Conservation (phyloP, 64 coral and sea anemone genomes). For the Actinia equina region DNA sequence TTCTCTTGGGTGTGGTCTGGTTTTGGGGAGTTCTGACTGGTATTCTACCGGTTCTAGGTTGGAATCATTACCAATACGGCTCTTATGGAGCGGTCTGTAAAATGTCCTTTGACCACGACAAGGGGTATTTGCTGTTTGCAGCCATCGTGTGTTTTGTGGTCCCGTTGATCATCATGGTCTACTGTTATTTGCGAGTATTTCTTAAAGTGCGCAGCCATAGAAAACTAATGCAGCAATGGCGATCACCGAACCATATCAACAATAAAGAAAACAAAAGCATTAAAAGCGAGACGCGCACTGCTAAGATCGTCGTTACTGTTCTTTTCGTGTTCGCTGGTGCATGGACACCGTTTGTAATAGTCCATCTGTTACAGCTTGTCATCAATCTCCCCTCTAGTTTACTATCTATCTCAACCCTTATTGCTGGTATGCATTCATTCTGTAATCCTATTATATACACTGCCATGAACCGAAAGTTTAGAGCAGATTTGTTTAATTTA, state of each 20-base stretch:
- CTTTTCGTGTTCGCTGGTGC: slow-evolving; percentile 75
- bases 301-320: slow-evolving; percentile 90
- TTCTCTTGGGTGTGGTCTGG: slow-evolving; percentile 63
- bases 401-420: slow-evolving; percentile 48
- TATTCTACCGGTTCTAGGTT: slow-evolving; percentile 70
- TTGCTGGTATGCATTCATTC: slow-evolving; percentile 72
- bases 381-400: slow-evolving; percentile 47
- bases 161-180: slow-evolving; percentile 79
- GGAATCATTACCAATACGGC: slow-evolving; percentile 64
- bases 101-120: slow-evolving; percentile 68
- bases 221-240: slow-evolving; percentile 62
- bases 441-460: slow-evolving; percentile 89
- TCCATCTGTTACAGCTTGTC: slow-evolving; percentile 65
- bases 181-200: slow-evolving; percentile 84
- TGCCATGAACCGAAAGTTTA: slow-evolving; percentile 84
- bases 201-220: slow-evolving; percentile 75
- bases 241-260: background rate
- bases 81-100: slow-evolving; percentile 73
- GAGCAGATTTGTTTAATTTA: slow-evolving; percentile 50
- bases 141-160: slow-evolving; percentile 69
- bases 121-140: slow-evolving; percentile 65
- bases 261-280: slow-evolving; percentile 24
- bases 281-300: slow-evolving; percentile 80
- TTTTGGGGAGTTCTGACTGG: slow-evolving; percentile 47
- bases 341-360: slow-evolving; percentile 89